Evolutionary conservation across 1,140 invertebrate species (phyloP), one percentile per base, ranked within the genome.

Genomic region (Rhopalosiphum padi): DNA sequence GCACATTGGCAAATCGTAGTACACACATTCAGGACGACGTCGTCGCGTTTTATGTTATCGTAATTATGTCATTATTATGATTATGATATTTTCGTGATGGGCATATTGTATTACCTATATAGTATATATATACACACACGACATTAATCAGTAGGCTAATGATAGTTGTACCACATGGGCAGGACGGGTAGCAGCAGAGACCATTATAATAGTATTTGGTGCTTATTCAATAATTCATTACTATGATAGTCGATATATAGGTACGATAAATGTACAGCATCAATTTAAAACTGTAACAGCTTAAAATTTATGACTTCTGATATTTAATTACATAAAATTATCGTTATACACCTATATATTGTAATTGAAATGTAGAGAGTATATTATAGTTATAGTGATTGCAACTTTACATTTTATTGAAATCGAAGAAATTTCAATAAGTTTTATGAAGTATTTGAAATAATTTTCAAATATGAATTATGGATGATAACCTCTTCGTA

Each of bases 11-110:
- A 77, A 77, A n/a, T 77, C 60, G 60, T 68, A 77, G n/a, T 30
- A 30, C 25, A 60, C 60, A 77, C 30, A 77, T 77, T 77, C 60
- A 15, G 60, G 60, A n/a, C 60, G 11, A 68, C n/a, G 15, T 18
- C 25, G 55, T 60, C 55, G 30, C 15, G 30, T 77, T 77, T 15
- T 77, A 77, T 77, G 30, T n/a, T 77, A 35, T 77, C 30, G 60
- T 77, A 30, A 77, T 77, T 77, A 77, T 77, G 15, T 77, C 60
- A 77, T 77, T n/a, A 77, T 77, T 77, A 77, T 77, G 60, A 77
- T 77, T 77, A 77, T 77, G 60, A 77, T 77, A 77, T 77, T 77
- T 77, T 77, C n/a, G n/a, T 77, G 60, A 77, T 77, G 60, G 60
- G 30, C 60, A 77, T 77, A 77, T 77, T 77, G 5, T 77, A 77